A percentile compares a stretch with the other conserved stretches of the same genome.
Evolutionary conservation across 2,113 vertebrate species (phyloP).

Genomic region (Tylochromis polylepis): DNA sequence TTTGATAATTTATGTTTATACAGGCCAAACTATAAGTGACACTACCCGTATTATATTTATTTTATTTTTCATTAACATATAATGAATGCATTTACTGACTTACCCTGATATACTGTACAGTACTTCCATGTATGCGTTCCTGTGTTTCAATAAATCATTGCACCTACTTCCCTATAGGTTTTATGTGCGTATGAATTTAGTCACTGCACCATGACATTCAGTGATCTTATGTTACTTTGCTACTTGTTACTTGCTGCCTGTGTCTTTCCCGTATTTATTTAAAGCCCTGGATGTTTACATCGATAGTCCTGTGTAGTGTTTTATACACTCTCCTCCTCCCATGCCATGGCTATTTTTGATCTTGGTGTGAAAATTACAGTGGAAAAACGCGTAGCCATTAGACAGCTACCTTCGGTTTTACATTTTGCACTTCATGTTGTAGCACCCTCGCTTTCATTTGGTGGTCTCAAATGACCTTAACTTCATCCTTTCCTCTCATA

Average conservation of each 20-base stretch:
- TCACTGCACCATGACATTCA: not conserved
- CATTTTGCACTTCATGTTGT: not conserved
- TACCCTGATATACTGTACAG: not conserved
- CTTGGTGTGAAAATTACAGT: not conserved
- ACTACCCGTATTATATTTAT: not conserved
- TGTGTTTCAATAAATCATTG: not conserved
- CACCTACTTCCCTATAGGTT: not conserved
- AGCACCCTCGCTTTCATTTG: not conserved
- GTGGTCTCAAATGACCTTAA: not conserved
- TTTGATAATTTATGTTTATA: not conserved
- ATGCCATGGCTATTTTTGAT: not conserved
- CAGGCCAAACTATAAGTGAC: not conserved
- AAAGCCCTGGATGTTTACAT: not conserved
- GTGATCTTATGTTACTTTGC: not conserved
- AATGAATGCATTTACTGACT: not conserved
- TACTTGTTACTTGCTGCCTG: not conserved
- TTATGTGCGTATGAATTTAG: not conserved
- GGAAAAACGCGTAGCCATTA: not conserved
- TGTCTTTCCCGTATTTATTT: not conserved
- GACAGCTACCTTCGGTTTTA: not conserved
- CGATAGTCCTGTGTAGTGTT: not conserved
- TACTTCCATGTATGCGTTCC: not conserved
- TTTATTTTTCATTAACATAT: not conserved
- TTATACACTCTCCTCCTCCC: not conserved
- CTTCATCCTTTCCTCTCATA: not conserved